Percentiles rank a stretch among this genome's conserved stretches.
These are phyloP conservation scores for Gadopsis bispinosus DNA, from an alignment of 2,797 vertebrate genomes.

Conservation along the genomic window DNA sequence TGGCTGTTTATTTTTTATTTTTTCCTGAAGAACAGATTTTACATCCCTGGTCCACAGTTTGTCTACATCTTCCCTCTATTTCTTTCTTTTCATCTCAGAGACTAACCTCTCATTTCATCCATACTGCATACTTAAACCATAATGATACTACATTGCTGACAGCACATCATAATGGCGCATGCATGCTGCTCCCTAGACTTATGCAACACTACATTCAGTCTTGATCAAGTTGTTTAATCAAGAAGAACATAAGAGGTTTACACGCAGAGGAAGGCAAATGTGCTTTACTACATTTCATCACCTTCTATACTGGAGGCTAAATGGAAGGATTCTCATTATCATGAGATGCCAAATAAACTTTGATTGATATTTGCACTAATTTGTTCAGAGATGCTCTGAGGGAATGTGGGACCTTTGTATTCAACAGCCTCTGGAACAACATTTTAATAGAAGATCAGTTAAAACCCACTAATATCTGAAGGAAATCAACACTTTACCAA, in stretches of 20 bases:
- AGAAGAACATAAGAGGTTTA: constrained; percentile 11
- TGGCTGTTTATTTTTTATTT: background rate
- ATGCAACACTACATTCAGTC: background rate
- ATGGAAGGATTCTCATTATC: constrained; percentile 25
- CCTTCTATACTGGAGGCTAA: background rate
- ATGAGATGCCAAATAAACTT: constrained; percentile 15
- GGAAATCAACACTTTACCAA: constrained; percentile 56
- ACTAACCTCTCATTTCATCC: constrained; percentile 9
- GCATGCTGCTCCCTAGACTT: background rate
- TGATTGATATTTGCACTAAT: constrained; percentile 38
- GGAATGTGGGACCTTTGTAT: constrained; percentile 3
- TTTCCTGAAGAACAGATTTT: background rate
- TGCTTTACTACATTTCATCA: background rate
- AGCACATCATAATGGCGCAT: background rate
- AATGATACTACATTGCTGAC: constrained; percentile 6
- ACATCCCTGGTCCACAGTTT: background rate
- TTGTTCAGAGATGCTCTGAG: constrained; percentile 10
- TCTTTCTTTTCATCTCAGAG: constrained; percentile 5
- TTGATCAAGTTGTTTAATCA: background rate
- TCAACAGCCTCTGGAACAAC: constrained; percentile 29
- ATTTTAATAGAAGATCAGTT: constrained; percentile 37
- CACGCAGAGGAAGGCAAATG: background rate
- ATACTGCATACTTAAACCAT: constrained; percentile 1
- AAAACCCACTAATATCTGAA: constrained; percentile 60
- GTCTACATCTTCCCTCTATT: background rate